These are phyloP conservation scores for Psophia crepitans DNA, from an alignment of 2,113 vertebrate genomes.

Conservation along the genomic window DNA sequence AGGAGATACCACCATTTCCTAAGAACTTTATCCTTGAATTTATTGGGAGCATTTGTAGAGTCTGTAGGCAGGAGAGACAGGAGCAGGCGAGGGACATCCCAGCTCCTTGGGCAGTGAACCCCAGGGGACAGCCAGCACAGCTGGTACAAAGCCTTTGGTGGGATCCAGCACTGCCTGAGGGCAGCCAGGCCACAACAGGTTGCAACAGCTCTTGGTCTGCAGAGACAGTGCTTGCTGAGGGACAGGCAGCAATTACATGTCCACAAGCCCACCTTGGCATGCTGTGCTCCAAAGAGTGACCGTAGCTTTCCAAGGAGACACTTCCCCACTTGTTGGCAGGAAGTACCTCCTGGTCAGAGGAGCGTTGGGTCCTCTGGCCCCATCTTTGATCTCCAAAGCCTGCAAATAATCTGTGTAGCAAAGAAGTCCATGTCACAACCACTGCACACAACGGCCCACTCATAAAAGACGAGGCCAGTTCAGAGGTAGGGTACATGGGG, in stretches of 20 bases:
- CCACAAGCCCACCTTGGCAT: neutral
- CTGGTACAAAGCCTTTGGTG: neutral
- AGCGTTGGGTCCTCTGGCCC: neutral
- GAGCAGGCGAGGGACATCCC: neutral
- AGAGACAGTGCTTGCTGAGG: neutral
- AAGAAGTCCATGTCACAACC: neutral
- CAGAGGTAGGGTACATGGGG: no score
- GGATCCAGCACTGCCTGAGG: neutral
- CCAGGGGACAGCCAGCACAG: neutral
- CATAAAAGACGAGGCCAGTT: neutral
- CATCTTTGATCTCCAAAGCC: neutral
- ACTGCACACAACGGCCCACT: neutral
- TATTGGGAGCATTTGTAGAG: neutral
- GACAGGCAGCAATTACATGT: neutral
- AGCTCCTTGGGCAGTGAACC: neutral
- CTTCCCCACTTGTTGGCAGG: neutral
- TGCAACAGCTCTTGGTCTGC: neutral
- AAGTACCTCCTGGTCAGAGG: neutral
- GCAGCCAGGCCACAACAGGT: no score
- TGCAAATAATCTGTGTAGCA: neutral
- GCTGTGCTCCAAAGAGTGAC: neutral
- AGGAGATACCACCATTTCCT: neutral
- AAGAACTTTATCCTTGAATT: neutral
- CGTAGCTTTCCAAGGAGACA: neutral
- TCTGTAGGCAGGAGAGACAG: neutral